Conservation (phyloP, 2,888 invertebrate species). For the Nemoura dubitans region DNA sequence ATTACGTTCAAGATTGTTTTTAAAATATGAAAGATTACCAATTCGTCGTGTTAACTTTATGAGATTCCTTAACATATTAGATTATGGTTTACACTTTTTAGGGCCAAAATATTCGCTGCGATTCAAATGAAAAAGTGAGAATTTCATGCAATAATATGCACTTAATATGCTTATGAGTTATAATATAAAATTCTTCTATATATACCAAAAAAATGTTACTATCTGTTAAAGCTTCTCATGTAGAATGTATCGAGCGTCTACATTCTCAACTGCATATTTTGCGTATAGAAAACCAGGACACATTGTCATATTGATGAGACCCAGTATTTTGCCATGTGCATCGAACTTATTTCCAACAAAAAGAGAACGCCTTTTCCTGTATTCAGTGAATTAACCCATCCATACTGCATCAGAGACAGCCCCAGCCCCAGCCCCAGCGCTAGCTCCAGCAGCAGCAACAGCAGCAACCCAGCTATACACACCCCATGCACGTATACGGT, state of each 20-base stretch:
- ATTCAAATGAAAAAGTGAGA: too few species aligned
- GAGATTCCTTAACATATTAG: background rate
- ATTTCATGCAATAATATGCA: too few species aligned
- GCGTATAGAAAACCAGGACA: background rate
- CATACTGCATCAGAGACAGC: background rate
- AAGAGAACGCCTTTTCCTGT: background rate
- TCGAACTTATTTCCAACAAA: background rate
- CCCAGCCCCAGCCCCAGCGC: background rate
- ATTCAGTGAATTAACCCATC: constrained; percentile 7
- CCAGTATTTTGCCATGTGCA: background rate
- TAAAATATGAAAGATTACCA: background rate
- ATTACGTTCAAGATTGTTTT: background rate
- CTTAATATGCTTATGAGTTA: background rate
- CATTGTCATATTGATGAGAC: background rate
- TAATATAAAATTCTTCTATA: too few species aligned
- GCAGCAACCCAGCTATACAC: background rate
- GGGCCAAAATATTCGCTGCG: background rate
- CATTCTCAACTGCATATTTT: background rate
- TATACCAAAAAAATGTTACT: too few species aligned
- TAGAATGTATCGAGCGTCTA: background rate
- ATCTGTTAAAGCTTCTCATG: background rate
- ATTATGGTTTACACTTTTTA: background rate
- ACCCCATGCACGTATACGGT: background rate
- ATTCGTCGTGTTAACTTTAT: background rate
- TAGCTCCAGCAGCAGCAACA: too few species aligned